Conservation (phyloP, 2,113 vertebrate species). For the Cebus imitator region DNA sequence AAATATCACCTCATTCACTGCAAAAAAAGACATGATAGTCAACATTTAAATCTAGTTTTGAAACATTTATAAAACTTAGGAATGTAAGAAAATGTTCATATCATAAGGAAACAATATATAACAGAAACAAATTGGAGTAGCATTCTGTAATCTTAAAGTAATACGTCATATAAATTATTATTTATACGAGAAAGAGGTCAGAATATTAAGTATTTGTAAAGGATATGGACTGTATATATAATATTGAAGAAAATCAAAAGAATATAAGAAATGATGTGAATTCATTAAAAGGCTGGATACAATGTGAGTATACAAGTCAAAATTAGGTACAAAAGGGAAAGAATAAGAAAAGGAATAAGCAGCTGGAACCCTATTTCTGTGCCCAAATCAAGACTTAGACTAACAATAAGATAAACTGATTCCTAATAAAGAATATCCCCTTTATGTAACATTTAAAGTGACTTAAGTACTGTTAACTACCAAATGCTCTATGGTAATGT, state of each 20-base stretch:
- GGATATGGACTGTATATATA: background rate
- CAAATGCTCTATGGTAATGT: background rate
- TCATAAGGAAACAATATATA: background rate
- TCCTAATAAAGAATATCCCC: background rate
- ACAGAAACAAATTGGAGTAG: background rate
- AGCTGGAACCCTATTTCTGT: background rate
- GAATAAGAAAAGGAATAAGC: background rate
- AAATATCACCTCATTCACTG: background rate
- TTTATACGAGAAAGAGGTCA: background rate
- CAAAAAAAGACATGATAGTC: background rate
- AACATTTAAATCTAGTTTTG: background rate
- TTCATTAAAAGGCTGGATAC: background rate
- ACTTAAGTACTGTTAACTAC: background rate
- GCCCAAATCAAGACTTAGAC: background rate
- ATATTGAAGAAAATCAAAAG: background rate
- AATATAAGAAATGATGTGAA: background rate
- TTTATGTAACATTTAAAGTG: conserved; percentile 17
- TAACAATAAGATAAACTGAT: background rate
- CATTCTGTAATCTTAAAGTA: background rate
- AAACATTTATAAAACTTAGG: background rate
- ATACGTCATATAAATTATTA: background rate
- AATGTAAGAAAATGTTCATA: background rate
- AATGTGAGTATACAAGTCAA: background rate
- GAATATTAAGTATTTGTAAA: background rate
- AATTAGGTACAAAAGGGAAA: background rate